phyloP scores from a whole-genome alignment of 2,797 vertebrate species.

The Pelochelys cantorii region DNA sequence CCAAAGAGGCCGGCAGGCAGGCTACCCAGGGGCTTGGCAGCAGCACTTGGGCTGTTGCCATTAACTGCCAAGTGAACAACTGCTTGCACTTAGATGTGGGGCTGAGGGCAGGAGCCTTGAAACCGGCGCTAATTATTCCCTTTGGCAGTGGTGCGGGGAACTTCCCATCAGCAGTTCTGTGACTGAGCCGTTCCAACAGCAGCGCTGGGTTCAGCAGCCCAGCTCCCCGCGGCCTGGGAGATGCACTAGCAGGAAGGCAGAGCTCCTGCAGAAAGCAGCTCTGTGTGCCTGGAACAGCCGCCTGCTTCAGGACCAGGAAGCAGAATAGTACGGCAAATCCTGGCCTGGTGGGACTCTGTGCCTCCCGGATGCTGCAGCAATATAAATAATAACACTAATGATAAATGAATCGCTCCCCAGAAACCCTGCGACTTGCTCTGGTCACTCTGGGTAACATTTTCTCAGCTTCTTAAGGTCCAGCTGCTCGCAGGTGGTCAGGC shows the following conservation, averaged over 20 bases:
- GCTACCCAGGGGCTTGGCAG: accelerated
- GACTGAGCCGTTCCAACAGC: background rate
- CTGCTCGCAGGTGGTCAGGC: background rate
- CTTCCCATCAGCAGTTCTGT: accelerated
- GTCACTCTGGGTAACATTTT: background rate
- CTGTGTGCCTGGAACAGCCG: background rate
- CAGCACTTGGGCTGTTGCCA: background rate
- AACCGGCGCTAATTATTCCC: slow-evolving; percentile 42
- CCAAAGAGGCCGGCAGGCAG: background rate
- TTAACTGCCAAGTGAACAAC: background rate
- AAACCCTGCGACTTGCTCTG: background rate
- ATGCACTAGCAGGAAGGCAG: background rate
- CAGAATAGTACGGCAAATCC: background rate
- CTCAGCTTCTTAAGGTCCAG: background rate
- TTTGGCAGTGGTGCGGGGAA: background rate
- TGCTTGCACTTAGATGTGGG: slow-evolving; percentile 29
- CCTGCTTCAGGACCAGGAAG: too few species aligned
- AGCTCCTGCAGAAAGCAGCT: background rate
- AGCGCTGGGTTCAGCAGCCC: accelerated
- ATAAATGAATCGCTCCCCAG: background rate
- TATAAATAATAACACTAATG: background rate
- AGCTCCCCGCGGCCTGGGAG: background rate
- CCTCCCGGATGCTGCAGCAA: background rate
- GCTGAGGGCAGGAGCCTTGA: slow-evolving; percentile 22
- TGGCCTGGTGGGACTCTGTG: background rate